phyloP scores from a whole-genome alignment of 2,888 invertebrate genomes.

The Herminia tarsipennalis region DNA sequence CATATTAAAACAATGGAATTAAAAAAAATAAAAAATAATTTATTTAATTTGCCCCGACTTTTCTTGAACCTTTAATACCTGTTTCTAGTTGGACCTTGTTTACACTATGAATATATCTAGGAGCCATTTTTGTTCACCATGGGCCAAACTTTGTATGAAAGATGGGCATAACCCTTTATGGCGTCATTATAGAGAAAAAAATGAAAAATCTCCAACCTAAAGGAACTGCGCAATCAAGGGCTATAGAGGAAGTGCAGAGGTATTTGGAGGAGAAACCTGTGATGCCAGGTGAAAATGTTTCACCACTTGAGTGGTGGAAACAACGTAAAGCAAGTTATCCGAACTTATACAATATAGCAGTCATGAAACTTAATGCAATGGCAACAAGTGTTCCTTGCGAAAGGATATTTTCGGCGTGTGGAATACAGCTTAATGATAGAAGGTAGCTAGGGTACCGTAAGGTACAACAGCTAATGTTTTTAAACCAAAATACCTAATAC shows the following conservation, averaged over 20 bases:
- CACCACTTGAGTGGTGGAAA: constrained; percentile 22
- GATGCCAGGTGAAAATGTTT: constrained; percentile 13
- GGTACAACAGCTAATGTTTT: background rate
- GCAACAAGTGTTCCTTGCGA: constrained; percentile 22
- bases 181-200: too few species aligned
- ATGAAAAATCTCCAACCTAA: too few species aligned
- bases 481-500: too few species aligned
- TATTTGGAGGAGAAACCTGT: constrained; percentile 12
- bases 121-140: too few species aligned
- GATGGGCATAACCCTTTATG: too few species aligned
- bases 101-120: too few species aligned
- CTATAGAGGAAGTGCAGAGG: constrained; percentile 14
- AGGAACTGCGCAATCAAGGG: constrained; percentile 21
- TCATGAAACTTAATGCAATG: constrained; percentile 18
- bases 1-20: too few species aligned
- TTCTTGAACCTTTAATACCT: too few species aligned
- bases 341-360: constrained; percentile 14
- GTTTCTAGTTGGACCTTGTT: too few species aligned
- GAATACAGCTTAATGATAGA: constrained; percentile 3
- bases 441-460: background rate
- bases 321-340: constrained; percentile 19
- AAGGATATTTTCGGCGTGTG: constrained; percentile 12
- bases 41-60: too few species aligned
- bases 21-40: too few species aligned
- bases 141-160: too few species aligned